Base-by-base conservation (phyloP, 2,113 vertebrate species). In the Phoenicopterus ruber region DNA sequence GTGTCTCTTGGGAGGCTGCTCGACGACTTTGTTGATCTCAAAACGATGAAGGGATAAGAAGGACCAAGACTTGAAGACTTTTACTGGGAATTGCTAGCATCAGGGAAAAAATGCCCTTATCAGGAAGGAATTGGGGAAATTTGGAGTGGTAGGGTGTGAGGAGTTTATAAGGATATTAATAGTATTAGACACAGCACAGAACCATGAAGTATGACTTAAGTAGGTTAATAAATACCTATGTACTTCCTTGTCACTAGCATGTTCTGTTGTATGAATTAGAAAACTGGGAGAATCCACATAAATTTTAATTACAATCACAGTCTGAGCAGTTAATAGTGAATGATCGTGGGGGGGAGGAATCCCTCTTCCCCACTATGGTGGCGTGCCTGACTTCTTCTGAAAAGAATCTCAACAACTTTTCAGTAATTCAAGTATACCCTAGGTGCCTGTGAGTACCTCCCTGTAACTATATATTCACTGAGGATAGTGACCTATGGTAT, bases 311-410 rank as follows among this genome's bases (percentile, higher is more conserved):
- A 32, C 34, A 46, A 63, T 79, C 29, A 50, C 32, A 82, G 31
- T 42, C 61, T 79, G 17, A 79, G 17, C 25, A 70, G 28, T 46
- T 70, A 61, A n/a, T 86, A 73, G 52, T 47, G 34, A 86, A 29
- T 24, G 17, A 24, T 5, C 1, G 3, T 5, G 3, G 22, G 6
- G 18, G 11, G 42, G 7, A 31, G 6, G 32, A 42, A 57, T 59
- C 5, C 21, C 36, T 44, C 36, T 89, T 84, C 18, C 34, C 38
- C 11, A 2, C 40, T 63, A 20, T 12, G 25, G 38, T 24, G 52
- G 20, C 4, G 22, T 29, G 7, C 49, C 74, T 70, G 65, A 70
- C 8, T 71, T 82, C 8, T 71, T 82, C 76, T 86, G 59, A 63
- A 78, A 81, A 80, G 52, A 63, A 29, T 72, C 38, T 63, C 22